Conservation (phyloP, 2,113 vertebrate species). For the Polyodon spathula region DNA sequence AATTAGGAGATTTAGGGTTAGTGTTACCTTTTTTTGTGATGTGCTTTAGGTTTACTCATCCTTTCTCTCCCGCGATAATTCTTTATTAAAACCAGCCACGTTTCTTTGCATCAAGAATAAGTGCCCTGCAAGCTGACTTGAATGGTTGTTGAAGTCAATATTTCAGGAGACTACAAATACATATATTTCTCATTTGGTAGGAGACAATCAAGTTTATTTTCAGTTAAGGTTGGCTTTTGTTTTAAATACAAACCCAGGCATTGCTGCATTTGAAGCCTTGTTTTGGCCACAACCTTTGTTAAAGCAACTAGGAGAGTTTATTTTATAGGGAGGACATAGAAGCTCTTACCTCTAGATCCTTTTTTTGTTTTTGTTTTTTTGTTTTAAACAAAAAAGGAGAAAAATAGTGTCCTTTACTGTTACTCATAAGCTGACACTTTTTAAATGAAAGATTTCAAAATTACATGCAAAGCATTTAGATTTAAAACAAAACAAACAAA, state of each 20-base stretch:
- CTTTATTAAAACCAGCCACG: conserved; percentile 70
- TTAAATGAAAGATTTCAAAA: conserved; percentile 60
- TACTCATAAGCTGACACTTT: conserved; percentile 55
- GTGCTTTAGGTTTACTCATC: conserved; percentile 76
- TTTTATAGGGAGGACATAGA: conserved; percentile 57
- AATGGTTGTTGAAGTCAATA: conserved; percentile 65
- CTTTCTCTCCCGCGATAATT: conserved; percentile 70
- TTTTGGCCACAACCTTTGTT: conserved; percentile 40
- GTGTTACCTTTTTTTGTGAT: conserved; percentile 71
- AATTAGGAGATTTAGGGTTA: conserved; percentile 66
- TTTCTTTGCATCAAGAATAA: conserved; percentile 64
- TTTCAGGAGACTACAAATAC: conserved; percentile 26
- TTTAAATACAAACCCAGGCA: conserved; percentile 42
- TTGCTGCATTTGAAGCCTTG: conserved; percentile 38
- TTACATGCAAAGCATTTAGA: conserved; percentile 66
- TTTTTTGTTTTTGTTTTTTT: conserved; percentile 72
- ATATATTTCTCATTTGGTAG: conserved; percentile 8
- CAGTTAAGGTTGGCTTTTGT: too few relatives aligned
- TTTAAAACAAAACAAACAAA: conserved; percentile 62
- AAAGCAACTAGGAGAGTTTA: conserved; percentile 51
- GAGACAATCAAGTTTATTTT: too few relatives aligned
- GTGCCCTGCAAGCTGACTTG: conserved; percentile 73
- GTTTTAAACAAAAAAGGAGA: conserved; percentile 69
- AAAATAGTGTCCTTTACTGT: conserved; percentile 57
- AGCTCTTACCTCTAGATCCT: conserved; percentile 73